Percentiles rank a stretch among this genome's conserved stretches.
Conservation (phyloP, 2,113 vertebrate genomes). For the Conger conger region DNA sequence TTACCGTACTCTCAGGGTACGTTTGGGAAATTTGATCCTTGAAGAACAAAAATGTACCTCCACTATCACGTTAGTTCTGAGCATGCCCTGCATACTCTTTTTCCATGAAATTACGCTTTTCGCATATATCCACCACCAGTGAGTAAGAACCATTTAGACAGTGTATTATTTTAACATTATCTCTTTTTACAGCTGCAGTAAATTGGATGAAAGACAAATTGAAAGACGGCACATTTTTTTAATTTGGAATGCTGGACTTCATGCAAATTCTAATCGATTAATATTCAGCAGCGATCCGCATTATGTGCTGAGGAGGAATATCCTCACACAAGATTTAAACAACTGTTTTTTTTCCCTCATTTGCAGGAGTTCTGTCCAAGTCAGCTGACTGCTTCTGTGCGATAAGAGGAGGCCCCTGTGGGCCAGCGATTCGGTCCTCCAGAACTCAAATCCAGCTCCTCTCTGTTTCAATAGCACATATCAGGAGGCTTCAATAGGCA, state of each 20-base stretch:
- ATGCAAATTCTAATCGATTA: not conserved
- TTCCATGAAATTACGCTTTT: not conserved
- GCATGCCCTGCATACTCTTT: no score
- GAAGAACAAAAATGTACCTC: no score
- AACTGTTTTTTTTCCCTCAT: not conserved
- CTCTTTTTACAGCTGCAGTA: not conserved
- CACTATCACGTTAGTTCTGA: no score
- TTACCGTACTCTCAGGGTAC: no score
- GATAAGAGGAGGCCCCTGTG: not conserved
- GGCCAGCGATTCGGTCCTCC: no score
- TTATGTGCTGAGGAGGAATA: not conserved
- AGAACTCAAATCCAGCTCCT: not conserved
- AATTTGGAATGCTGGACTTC: not conserved
- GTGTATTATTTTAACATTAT: constrained; percentile 2
- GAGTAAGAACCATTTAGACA: not conserved
- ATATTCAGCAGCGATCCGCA: not conserved
- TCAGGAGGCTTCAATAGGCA: not conserved
- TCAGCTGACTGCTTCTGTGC: not conserved
- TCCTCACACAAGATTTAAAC: not conserved
- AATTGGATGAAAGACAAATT: not conserved
- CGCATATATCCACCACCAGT: not conserved
- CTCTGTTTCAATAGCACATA: not conserved
- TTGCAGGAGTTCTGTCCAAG: not conserved
- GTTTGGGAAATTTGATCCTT: no score
- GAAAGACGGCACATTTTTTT: not conserved